Evolutionary conservation across 2,797 vertebrate genomes (phyloP).

Genomic region (Poeciliopsis presidionis): DNA sequence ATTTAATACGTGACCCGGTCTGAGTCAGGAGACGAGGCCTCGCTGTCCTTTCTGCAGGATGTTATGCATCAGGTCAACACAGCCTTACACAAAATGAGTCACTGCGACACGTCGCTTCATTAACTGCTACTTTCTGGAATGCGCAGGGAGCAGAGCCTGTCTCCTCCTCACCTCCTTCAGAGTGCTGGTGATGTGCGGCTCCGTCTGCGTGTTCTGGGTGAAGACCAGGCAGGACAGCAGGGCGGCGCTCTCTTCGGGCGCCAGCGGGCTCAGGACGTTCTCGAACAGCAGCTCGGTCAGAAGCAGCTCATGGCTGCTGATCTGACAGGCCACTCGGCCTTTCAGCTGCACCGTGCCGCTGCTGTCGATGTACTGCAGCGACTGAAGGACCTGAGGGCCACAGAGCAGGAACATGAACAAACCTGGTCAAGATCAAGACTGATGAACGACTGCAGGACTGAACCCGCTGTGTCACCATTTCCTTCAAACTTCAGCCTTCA

Average conservation of each 20-base stretch:
- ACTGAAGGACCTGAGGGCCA: conserved; percentile 83
- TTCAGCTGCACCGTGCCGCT: conserved; percentile 89
- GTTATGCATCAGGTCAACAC: conserved; percentile 28
- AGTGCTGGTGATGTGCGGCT: conserved; percentile 85
- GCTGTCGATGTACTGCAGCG: conserved; percentile 86
- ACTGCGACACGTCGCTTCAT: conserved; percentile 4
- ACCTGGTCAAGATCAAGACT: not conserved
- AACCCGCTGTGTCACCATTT: not conserved
- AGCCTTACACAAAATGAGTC: conserved; percentile 28
- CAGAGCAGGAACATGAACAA: not conserved
- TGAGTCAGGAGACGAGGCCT: conserved; percentile 33
- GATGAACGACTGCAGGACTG: not conserved
- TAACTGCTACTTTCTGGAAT: not conserved
- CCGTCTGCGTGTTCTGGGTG: conserved; percentile 86
- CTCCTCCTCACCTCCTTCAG: conserved; percentile 83
- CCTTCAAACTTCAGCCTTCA: not conserved
- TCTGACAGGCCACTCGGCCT: conserved; percentile 91
- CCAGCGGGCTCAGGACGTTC: conserved; percentile 87
- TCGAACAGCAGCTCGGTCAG: conserved; percentile 93
- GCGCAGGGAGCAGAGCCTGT: not conserved
- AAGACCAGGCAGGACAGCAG: conserved; percentile 91
- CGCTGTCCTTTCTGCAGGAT: conserved; percentile 38
- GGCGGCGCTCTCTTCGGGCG: conserved; percentile 91
- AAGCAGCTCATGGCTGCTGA: conserved; percentile 91
- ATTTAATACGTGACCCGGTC: conserved; percentile 33